Conservation (phyloP, 1,140 invertebrate species). For the Gryon sp. region DNA sequence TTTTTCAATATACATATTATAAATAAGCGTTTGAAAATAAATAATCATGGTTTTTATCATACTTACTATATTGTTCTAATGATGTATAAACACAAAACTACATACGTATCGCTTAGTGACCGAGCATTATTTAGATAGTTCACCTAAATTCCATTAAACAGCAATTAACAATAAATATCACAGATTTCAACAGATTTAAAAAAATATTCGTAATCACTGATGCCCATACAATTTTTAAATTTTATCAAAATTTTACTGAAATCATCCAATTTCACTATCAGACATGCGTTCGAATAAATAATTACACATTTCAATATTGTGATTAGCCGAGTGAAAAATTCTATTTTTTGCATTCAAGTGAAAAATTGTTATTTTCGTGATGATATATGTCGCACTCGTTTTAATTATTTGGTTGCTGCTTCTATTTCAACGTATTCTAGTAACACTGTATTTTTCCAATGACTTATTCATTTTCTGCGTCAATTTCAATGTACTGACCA, state of each 20-base stretch:
- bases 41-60: too few relatives aligned
- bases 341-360: background rate
- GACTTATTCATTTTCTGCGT: slow-evolving; percentile 17
- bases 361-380: slow-evolving; percentile 16
- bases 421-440: background rate
- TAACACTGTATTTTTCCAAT: background rate
- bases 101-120: too few relatives aligned
- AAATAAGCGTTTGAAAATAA: too few relatives aligned
- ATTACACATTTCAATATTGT: background rate
- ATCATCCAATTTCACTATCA: background rate
- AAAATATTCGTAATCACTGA: slow-evolving; percentile 12
- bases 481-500: slow-evolving; percentile 17
- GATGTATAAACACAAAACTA: too few relatives aligned
- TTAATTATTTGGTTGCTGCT: slow-evolving; percentile 24
- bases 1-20: too few relatives aligned
- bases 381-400: background rate
- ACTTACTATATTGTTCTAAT: too few relatives aligned
- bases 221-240: background rate
- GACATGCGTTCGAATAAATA: background rate
- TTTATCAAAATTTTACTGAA: background rate
- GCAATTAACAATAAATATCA: slow-evolving; percentile 40
- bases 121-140: too few relatives aligned
- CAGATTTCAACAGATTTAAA: background rate
- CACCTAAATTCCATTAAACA: slow-evolving; percentile 36
- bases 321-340: background rate